Evolutionary conservation across 2,113 vertebrate species (phyloP).

Genomic region (Charina bottae): DNA sequence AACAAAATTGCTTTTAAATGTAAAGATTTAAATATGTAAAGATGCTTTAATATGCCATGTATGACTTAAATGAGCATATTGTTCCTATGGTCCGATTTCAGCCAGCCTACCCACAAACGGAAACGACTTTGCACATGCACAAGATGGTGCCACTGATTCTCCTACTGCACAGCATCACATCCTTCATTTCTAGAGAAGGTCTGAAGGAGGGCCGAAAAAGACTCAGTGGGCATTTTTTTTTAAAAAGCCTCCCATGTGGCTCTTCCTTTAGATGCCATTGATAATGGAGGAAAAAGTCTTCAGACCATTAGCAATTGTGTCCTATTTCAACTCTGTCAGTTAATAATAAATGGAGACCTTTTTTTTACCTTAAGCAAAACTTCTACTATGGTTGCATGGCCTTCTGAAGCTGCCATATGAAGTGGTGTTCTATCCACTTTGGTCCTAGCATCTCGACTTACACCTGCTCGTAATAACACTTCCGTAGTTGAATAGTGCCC

Average conservation of each 20-base stretch:
- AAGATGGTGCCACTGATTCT: not conserved
- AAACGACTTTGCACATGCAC: not conserved
- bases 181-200: not conserved
- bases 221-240: not conserved
- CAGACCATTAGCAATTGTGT: not conserved
- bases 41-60: not conserved
- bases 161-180: not conserved
- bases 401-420: slow-evolving; percentile 88
- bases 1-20: not conserved
- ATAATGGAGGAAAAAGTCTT: not conserved
- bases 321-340: not conserved
- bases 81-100: not conserved
- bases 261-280: not conserved
- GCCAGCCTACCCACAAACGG: not conserved
- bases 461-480: slow-evolving; percentile 85
- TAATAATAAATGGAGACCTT: not conserved
- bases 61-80: not conserved
- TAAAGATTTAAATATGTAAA: not conserved
- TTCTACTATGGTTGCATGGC: slow-evolving; percentile 86
- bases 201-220: not conserved
- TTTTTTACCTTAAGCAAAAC: slow-evolving; percentile 84
- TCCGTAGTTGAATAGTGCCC: slow-evolving; percentile 89
- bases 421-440: slow-evolving; percentile 88
- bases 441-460: slow-evolving; percentile 87
- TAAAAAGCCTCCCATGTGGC: not conserved